Evolutionary conservation across 2,888 invertebrate species (phyloP).

Genomic region (Girardia tigrina): DNA sequence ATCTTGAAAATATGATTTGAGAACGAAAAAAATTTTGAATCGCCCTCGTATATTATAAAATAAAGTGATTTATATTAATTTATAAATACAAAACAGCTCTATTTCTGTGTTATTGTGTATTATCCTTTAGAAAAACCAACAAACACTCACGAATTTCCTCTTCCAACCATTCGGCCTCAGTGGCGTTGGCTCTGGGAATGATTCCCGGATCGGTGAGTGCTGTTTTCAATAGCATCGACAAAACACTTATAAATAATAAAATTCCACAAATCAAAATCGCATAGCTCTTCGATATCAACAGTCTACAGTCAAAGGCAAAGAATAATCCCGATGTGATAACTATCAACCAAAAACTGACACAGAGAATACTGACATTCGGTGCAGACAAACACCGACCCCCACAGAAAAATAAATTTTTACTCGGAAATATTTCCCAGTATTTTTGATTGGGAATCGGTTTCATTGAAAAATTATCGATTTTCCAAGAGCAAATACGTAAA

Average conservation of each 20-base stretch:
- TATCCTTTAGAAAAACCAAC: too few species aligned
- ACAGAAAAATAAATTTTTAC: constrained; percentile 90
- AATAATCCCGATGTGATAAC: constrained; percentile 81
- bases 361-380: constrained; percentile 82
- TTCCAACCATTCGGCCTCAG: constrained; percentile 76
- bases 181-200: constrained; percentile 68
- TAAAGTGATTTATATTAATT: too few species aligned
- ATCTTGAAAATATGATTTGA: too few species aligned
- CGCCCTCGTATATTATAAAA: too few species aligned
- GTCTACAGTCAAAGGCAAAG: constrained; percentile 90
- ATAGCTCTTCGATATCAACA: constrained; percentile 69
- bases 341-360: constrained; percentile 81
- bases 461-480: too few species aligned
- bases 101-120: too few species aligned
- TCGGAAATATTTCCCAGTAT: constrained; percentile 82
- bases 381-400: constrained; percentile 94
- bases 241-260: constrained; percentile 73
- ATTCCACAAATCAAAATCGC: constrained; percentile 81
- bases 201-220: constrained; percentile 85
- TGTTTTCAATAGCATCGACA: constrained; percentile 78
- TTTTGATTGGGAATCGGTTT: background rate
- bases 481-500: too few species aligned
- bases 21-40: too few species aligned
- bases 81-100: too few species aligned
- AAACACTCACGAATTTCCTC: constrained; percentile 74